phyloP scores from a whole-genome alignment of 2,888 invertebrate genomes.

The Aphidius colemani region DNA sequence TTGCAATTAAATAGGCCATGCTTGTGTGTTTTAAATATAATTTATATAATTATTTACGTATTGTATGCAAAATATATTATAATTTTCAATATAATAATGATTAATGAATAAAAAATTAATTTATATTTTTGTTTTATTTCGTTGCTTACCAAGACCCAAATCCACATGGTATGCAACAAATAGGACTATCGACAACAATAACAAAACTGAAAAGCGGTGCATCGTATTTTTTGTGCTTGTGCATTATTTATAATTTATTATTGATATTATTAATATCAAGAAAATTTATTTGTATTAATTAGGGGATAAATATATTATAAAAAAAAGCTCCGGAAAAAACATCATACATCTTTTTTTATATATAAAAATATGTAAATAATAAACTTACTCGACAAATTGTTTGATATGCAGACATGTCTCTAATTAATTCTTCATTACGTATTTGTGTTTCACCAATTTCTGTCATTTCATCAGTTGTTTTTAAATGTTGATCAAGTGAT shows the following conservation, averaged over 20 bases:
- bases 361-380: neutral
- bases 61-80: neutral
- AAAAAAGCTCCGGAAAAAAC: too few species aligned
- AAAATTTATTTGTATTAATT: too few species aligned
- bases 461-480: conserved; percentile 80
- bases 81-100: too few species aligned
- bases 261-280: too few species aligned
- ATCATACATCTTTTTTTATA: too few species aligned
- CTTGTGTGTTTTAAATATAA: neutral
- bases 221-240: conserved; percentile 46
- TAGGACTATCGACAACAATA: conserved; percentile 59
- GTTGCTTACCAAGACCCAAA: conserved; percentile 61
- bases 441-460: conserved; percentile 88
- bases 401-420: conserved; percentile 79
- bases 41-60: neutral
- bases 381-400: conserved; percentile 68
- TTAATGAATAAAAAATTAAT: conserved; percentile 23
- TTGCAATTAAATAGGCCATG: too few species aligned
- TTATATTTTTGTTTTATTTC: conserved; percentile 34
- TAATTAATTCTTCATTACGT: conserved; percentile 77
- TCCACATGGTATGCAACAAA: conserved; percentile 62
- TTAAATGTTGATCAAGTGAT: conserved; percentile 78
- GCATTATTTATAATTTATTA: too few species aligned
- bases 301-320: too few species aligned
- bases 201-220: conserved; percentile 57